phyloP scores from a whole-genome alignment of 2,888 invertebrate genomes.

The Drosophila incognita region DNA sequence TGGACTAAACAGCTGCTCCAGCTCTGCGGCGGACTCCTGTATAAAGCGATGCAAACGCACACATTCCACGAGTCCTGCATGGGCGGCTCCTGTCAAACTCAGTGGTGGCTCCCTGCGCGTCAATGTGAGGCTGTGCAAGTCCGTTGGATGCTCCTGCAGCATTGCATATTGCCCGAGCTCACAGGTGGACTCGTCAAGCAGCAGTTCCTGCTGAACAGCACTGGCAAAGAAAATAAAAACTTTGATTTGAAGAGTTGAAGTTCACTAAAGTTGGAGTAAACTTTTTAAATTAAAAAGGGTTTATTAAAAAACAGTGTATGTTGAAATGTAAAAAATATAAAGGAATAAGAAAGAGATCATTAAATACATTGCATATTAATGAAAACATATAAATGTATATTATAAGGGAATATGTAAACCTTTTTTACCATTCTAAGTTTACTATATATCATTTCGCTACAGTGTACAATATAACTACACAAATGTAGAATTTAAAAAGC shows the following conservation, averaged over 20 bases:
- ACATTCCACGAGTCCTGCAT: slow-evolving; percentile 76
- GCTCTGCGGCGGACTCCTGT: slow-evolving; percentile 73
- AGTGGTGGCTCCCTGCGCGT: neutral
- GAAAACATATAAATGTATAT: neutral
- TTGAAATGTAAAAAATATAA: neutral
- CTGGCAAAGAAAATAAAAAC: slow-evolving; percentile 16
- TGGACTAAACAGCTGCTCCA: slow-evolving; percentile 83
- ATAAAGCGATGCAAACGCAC: slow-evolving; percentile 83
- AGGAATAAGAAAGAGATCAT: neutral
- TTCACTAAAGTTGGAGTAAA: neutral
- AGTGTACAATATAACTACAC: no score
- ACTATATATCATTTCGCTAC: neutral
- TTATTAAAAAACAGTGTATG: neutral
- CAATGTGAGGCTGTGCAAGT: slow-evolving; percentile 47
- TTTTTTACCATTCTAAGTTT: neutral
- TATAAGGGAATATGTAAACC: neutral
- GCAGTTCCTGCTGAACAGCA: slow-evolving; percentile 45
- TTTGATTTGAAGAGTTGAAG: neutral
- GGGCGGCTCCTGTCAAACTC: slow-evolving; percentile 24
- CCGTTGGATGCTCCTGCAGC: slow-evolving; percentile 65
- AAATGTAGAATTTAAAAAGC: neutral
- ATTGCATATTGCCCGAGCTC: slow-evolving; percentile 78
- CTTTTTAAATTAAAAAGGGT: neutral
- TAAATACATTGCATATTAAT: neutral
- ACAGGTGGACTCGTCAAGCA: slow-evolving; percentile 38